phyloP scores from a whole-genome alignment of 2,888 invertebrate species.

The Ptilodon capucinus region DNA sequence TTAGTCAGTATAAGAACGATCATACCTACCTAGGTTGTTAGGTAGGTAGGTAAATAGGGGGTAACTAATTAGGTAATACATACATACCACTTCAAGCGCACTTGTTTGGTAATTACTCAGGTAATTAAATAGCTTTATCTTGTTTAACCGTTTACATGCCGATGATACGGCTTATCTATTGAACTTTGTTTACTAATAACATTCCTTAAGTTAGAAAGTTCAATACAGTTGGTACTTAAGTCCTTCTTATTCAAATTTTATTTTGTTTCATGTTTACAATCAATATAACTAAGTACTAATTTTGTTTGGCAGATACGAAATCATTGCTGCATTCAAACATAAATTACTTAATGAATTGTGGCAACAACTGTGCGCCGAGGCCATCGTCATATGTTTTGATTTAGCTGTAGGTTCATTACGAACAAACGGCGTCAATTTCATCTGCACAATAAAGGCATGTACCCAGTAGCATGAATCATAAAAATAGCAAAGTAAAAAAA shows the following conservation, averaged over 20 bases:
- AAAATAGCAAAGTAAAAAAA: slow-evolving; percentile 3
- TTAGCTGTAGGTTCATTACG: slow-evolving; percentile 37
- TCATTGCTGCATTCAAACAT: slow-evolving; percentile 37
- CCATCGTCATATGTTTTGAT: slow-evolving; percentile 50
- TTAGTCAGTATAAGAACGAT: slow-evolving; percentile 8
- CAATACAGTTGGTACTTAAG: too few relatives aligned
- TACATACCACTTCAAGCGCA: slow-evolving; percentile 20
- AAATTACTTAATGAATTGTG: slow-evolving; percentile 55
- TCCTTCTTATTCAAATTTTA: too few relatives aligned
- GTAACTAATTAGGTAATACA: slow-evolving; percentile 12
- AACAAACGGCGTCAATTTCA: slow-evolving; percentile 30
- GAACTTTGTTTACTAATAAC: not conserved
- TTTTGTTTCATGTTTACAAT: not conserved
- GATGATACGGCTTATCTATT: not conserved
- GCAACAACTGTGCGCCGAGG: slow-evolving; percentile 40
- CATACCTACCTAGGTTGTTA: not conserved
- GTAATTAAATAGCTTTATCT: slow-evolving; percentile 62
- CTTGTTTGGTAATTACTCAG: slow-evolving; percentile 38
- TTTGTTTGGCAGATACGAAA: slow-evolving; percentile 3
- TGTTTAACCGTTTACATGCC: slow-evolving; percentile 48
- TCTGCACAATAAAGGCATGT: slow-evolving; percentile 7
- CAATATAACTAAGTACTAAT: not conserved
- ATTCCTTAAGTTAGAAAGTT: not conserved
- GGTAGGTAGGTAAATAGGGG: too few relatives aligned
- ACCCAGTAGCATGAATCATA: slow-evolving; percentile 13